Base-by-base conservation (phyloP, 2,113 vertebrate species). In the Odontophorus gujanensis region DNA sequence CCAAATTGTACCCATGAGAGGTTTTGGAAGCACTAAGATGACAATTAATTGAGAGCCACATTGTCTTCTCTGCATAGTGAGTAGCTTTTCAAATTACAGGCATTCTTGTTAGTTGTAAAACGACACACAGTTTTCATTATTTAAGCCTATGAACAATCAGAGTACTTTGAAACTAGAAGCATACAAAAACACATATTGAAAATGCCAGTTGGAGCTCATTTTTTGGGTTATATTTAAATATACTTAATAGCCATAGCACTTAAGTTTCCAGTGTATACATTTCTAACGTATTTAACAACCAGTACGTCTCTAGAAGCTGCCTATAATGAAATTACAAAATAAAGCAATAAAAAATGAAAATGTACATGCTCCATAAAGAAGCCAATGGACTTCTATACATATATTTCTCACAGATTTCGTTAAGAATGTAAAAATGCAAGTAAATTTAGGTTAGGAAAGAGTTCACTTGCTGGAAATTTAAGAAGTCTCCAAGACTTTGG, bases 71-170 rank as follows among this genome's bases (percentile, higher is more conserved):
- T 82, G 58, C 57, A 61, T 71, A 75, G 69, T 72, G 91, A 92
- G 92, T 9, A 82, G 75, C 40, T 85, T 91, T 76, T 85, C 36
- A 73, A 91, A 89, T 87, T 76, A 78, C 74, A 89, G 34, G 13
- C 48, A 48, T 51, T 68, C 24, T 30, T 76, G 67, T 82, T 5
- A 73, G 25, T 20, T 76, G n/a, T 17, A 79, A 19, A 90, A 84
- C 24, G 4, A 13, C 53, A 74, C 16, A 59, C 11, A 36, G 18
- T n/a, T 90, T 78, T 83, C 51, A 75, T 80, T 90, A 71, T 78
- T 74, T 72, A 16, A 76, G 79, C 42, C 53, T 80, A 72, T 18
- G 36, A 57, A 25, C 6, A 69, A 28, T 9, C 57, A 40, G 24
- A 66, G 17, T 36, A 76, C 40, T 76, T 66, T 72, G 38, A 71